phyloP scores from a whole-genome alignment of 2,113 vertebrate species.

The Nibea albiflora region DNA sequence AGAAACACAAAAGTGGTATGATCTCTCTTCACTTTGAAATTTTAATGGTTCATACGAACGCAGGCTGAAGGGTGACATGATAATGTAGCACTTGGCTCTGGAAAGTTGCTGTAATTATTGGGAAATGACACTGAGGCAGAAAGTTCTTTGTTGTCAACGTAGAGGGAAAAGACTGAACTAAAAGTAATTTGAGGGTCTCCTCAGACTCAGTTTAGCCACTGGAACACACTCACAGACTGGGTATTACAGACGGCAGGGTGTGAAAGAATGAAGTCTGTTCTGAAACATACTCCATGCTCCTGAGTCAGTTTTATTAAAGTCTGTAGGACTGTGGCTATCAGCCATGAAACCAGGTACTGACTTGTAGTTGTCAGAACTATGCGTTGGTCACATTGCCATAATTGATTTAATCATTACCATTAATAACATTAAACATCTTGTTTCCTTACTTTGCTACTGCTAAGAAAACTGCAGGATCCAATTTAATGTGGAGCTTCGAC shows the following conservation, averaged over 20 bases:
- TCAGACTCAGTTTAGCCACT: neutral
- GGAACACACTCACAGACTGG: neutral
- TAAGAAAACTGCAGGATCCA: neutral
- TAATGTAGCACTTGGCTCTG: constrained; percentile 41
- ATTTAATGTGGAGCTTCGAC: neutral
- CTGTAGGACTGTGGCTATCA: too few species aligned
- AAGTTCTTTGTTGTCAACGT: constrained; percentile 24
- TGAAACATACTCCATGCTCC: neutral
- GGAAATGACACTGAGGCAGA: constrained; percentile 34
- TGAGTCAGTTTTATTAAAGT: neutral
- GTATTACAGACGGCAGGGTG: neutral
- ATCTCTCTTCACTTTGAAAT: constrained; percentile 37
- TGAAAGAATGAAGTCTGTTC: neutral
- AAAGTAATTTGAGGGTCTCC: neutral
- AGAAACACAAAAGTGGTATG: constrained; percentile 43
- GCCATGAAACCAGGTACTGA: neutral
- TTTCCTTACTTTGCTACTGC: neutral
- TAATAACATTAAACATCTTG: neutral
- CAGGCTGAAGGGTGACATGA: constrained; percentile 31
- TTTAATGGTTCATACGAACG: constrained; percentile 40
- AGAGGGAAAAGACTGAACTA: neutral
- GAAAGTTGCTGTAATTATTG: constrained; percentile 48
- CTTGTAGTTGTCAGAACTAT: neutral
- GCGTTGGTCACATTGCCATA: neutral
- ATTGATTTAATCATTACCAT: neutral